Percentiles rank a stretch among this genome's conserved stretches.
Conservation (phyloP, 2,113 vertebrate genomes). For the Microtus ochrogaster region DNA sequence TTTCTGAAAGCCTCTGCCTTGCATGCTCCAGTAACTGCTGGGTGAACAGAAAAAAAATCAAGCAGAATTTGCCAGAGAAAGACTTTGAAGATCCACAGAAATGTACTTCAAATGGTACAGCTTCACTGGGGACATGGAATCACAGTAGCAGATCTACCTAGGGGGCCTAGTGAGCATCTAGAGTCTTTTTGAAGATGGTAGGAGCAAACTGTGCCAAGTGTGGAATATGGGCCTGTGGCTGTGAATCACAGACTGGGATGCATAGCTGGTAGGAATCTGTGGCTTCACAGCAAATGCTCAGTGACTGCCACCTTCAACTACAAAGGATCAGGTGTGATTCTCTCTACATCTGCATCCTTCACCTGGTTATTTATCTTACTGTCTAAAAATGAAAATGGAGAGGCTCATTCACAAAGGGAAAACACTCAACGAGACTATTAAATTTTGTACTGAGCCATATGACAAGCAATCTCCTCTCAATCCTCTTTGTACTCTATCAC, state of each 20-base stretch:
- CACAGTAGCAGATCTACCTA: background rate
- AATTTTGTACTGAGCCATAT: conserved; percentile 33
- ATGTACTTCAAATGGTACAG: conserved; percentile 31
- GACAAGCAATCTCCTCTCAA: background rate
- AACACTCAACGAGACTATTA: conserved; percentile 33
- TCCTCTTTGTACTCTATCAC: background rate
- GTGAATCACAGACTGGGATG: background rate
- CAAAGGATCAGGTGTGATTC: conserved; percentile 28
- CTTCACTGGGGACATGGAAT: conserved; percentile 11
- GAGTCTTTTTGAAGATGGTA: conserved; percentile 32
- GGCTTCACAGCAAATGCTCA: background rate
- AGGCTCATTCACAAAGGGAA: conserved; percentile 46
- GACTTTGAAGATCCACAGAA: conserved; percentile 55
- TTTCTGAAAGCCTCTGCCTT: conserved; percentile 58
- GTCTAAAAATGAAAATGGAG: conserved; percentile 47
- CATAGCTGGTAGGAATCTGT: background rate
- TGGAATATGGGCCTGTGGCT: background rate
- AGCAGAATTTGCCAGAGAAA: conserved; percentile 49
- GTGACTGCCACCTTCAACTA: conserved; percentile 43
- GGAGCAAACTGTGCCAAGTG: background rate
- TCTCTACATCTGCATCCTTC: conserved; percentile 11
- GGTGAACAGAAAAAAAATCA: conserved; percentile 51
- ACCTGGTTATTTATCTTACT: conserved; percentile 22
- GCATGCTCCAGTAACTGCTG: conserved; percentile 53
- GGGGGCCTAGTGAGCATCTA: conserved; percentile 1